Evolutionary conservation across 35 echinoderm and acorn worm genomes (phyloP).

Genomic region (Strongylocentrotus purpuratus): DNA sequence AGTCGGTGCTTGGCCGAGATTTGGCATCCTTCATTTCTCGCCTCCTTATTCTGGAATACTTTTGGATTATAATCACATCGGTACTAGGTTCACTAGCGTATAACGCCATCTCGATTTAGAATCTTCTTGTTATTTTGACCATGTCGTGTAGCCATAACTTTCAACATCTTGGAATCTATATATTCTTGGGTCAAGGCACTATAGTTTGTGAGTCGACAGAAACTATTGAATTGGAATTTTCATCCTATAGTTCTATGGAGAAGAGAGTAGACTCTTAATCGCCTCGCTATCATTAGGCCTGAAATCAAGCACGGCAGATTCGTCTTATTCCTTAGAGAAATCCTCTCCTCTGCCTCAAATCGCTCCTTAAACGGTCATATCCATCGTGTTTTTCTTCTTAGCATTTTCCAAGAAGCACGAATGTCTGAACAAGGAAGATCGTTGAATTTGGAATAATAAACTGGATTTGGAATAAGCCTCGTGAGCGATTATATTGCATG

Average conservation of each 20-base stretch:
- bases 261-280: neutral
- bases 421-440: neutral
- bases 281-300: neutral
- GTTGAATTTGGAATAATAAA: neutral
- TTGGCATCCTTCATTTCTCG: neutral
- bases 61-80: conserved; percentile 3
- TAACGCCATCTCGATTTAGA: neutral
- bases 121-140: neutral
- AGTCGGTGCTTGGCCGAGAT: conserved; percentile 6
- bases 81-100: neutral
- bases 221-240: neutral
- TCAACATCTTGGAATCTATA: neutral
- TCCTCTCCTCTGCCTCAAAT: neutral
- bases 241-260: neutral
- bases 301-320: neutral
- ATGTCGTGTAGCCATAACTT: neutral
- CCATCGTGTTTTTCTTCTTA: neutral
- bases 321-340: neutral
- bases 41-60: neutral
- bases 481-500: neutral
- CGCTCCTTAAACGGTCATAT: neutral
- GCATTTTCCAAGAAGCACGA: neutral
- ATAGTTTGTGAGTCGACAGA: neutral
- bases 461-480: neutral
- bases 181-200: neutral